phyloP scores from a whole-genome alignment of 2,113 vertebrate species.

The Rutilus rutilus region DNA sequence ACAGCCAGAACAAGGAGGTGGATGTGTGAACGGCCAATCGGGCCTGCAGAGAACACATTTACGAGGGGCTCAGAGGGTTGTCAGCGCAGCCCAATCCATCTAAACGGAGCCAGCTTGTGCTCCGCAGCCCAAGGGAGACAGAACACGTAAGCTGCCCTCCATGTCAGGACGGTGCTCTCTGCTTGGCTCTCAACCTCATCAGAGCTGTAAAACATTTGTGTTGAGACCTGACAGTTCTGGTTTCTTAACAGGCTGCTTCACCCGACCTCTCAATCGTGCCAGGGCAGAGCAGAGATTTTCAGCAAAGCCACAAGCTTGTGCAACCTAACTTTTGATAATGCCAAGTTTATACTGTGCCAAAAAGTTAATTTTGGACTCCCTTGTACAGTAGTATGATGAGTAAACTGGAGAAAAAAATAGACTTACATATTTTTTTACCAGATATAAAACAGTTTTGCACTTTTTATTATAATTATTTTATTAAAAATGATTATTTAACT shows the following conservation, averaged over 20 bases:
- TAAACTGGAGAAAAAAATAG: not conserved
- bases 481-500: not conserved
- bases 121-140: slow-evolving; percentile 33
- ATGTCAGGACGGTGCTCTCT: slow-evolving; percentile 37
- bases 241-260: slow-evolving; percentile 40
- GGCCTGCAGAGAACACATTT: slow-evolving; percentile 47
- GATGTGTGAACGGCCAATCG: slow-evolving; percentile 53
- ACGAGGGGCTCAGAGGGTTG: slow-evolving; percentile 52
- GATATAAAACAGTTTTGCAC: not conserved
- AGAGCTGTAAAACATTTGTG: slow-evolving; percentile 45
- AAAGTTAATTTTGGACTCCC: too few relatives aligned
- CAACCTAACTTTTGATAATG: not conserved
- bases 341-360: not conserved
- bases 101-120: slow-evolving; percentile 49
- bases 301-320: not conserved
- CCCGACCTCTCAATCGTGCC: slow-evolving; percentile 35
- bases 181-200: slow-evolving; percentile 45
- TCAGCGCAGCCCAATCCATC: slow-evolving; percentile 48
- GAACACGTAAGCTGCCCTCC: slow-evolving; percentile 41
- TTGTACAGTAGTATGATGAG: not conserved
- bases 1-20: slow-evolving; percentile 52
- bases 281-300: slow-evolving; percentile 42
- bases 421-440: not conserved
- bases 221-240: slow-evolving; percentile 28
- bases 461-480: not conserved